Conservation (phyloP, 2,797 vertebrate genomes). For the Brachyalestes nurse region DNA sequence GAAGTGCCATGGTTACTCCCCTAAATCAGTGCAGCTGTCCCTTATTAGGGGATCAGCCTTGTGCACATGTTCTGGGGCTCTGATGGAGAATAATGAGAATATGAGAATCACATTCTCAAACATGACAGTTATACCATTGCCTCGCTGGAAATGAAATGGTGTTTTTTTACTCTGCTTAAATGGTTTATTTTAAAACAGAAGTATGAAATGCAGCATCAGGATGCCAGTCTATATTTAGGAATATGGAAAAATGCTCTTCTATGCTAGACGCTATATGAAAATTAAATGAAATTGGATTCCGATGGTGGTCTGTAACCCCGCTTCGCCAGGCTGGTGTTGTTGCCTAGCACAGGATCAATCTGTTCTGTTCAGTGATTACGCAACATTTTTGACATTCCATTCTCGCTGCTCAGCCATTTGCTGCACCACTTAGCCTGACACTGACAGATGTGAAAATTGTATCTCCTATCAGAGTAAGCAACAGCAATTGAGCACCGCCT, state of each 20-base stretch:
- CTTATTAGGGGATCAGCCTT: too few relatives aligned
- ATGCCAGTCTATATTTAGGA: slow-evolving; percentile 25
- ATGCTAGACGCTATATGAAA: slow-evolving; percentile 24
- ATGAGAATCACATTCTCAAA: too few relatives aligned
- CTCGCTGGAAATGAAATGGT: too few relatives aligned
- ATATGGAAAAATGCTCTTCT: background rate
- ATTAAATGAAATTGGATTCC: slow-evolving; percentile 28
- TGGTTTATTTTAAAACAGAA: background rate
- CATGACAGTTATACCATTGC: too few relatives aligned
- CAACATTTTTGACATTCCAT: slow-evolving; percentile 73
- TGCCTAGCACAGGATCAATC: slow-evolving; percentile 62
- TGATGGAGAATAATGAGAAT: too few relatives aligned
- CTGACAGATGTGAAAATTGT: slow-evolving; percentile 80
- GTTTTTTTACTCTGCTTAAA: background rate
- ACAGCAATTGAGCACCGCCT: slow-evolving; percentile 69
- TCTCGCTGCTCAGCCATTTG: slow-evolving; percentile 74
- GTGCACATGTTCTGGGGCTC: too few relatives aligned
- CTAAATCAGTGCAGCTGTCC: too few relatives aligned
- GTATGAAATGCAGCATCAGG: background rate
- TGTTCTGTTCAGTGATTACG: slow-evolving; percentile 75
- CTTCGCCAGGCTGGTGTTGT: slow-evolving; percentile 53
- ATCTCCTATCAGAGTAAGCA: slow-evolving; percentile 75
- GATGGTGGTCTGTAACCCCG: slow-evolving; percentile 37
- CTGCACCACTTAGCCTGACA: slow-evolving; percentile 77
- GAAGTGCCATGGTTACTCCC: too few relatives aligned